Base-by-base conservation (phyloP, 2,113 vertebrate species). In the Ictidomys tridecemlineatus region DNA sequence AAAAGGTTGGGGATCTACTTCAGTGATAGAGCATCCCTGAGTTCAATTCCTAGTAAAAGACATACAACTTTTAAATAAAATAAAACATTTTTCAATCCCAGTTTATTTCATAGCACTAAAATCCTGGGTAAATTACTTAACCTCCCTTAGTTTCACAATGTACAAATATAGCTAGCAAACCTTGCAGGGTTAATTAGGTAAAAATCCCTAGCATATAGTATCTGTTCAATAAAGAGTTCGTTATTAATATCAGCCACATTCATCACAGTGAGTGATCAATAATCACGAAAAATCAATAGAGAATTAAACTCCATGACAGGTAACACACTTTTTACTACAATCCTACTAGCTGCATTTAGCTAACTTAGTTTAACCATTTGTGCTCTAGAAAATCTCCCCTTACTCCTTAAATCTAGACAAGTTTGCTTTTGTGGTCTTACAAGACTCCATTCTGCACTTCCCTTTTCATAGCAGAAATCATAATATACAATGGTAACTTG, bases 201-300 rank as follows among this genome's bases (percentile, higher is more conserved):
- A 92, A 97, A 97, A 94, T 88, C 37, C 28, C 51, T 37, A 85
- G 20, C 56, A 78, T 17, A 87, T 58, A 79, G 48, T 74, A 89
- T 79, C 37, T 58, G 20, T 58, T 58, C 56, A 58, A 58, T 58
- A 20, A 58, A 58, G 56, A 24, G 20, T 58, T 20, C 1, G 56
- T 56, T 58, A 58, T 58, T 58, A 58, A 58, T 58, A 58, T 6
- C 56, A 85, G 22, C 39, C 42, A 76, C 63, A 87, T 53, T 76
- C 51, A 93, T 87, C 56, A 88, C 17, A 58, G 37, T 22, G 37
- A 88, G 83, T 78, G 10, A 88, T 48, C 70, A 58, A 22, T 20
- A 58, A 72, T 82, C 90, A 80, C 28, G 16, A 13, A 51, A 51
- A 51, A 51, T 51, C 48, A 13, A 51, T 51, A 90, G 32, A 85